phyloP scores from a whole-genome alignment of 2,113 vertebrate genomes.

The Grammomys surdaster region DNA sequence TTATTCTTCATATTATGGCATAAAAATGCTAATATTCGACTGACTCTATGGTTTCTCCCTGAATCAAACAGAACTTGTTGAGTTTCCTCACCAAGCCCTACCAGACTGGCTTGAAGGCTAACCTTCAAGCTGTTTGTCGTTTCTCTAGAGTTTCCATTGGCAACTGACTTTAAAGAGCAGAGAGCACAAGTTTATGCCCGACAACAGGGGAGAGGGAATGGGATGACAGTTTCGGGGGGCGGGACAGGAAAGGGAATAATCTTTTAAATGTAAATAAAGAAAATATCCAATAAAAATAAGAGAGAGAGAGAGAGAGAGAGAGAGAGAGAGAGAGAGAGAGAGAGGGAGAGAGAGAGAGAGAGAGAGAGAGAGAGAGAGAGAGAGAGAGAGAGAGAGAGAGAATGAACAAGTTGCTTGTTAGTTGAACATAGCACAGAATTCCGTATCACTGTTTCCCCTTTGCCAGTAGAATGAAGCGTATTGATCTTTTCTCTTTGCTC shows the following conservation, averaged over 20 bases:
- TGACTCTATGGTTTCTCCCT: neutral
- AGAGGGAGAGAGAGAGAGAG: too few relatives aligned
- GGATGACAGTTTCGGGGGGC: too few relatives aligned
- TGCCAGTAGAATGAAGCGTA: neutral
- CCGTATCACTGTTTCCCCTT: neutral
- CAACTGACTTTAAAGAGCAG: neutral
- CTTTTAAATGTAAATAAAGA: too few relatives aligned
- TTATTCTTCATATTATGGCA: neutral
- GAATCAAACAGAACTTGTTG: neutral
- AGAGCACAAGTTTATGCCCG: neutral
- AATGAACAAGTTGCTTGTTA: neutral
- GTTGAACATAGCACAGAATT: neutral
- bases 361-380: too few relatives aligned
- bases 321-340: too few relatives aligned
- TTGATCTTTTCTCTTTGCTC: neutral
- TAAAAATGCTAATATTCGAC: neutral
- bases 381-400: too few relatives aligned
- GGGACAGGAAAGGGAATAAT: too few relatives aligned
- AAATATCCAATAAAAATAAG: too few relatives aligned
- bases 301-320: too few relatives aligned
- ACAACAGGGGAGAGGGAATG: too few relatives aligned
- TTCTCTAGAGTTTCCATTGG: neutral
- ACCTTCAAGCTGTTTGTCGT: neutral
- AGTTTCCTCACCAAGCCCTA: neutral
- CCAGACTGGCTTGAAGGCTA: neutral